Percentiles rank a stretch among this genome's conserved stretches.
Conservation (phyloP, 2,888 invertebrate genomes). For the Oligia fasciuncula region DNA sequence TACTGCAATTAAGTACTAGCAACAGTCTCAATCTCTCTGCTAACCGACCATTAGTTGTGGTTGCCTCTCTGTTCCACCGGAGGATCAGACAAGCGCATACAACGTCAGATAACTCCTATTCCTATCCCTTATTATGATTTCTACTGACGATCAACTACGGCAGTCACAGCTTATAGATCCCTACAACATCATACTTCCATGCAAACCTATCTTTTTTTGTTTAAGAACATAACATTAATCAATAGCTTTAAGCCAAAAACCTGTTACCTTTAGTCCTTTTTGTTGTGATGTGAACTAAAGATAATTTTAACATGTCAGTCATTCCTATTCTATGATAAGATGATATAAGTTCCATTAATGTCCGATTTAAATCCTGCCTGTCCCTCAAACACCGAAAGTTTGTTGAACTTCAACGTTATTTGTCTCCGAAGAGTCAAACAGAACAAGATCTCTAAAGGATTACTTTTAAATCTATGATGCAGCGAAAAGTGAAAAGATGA, state of each 20-base stretch:
- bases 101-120: not conserved
- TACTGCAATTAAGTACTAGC: conserved; percentile 1
- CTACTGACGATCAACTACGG: not conserved
- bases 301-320: conserved; percentile 4
- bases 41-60: not conserved
- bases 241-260: not conserved
- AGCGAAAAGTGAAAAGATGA: conserved; percentile 2
- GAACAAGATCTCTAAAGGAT: conserved; percentile 20
- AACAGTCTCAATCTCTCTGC: conserved; percentile 16
- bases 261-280: not conserved
- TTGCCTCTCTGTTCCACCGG: not conserved
- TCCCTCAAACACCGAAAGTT: not conserved
- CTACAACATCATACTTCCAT: conserved; percentile 1
- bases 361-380: conserved; percentile 19
- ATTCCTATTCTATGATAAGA: not conserved
- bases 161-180: not conserved
- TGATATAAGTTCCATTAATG: conserved; percentile 19
- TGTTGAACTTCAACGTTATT: not conserved
- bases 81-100: not conserved
- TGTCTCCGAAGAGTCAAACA: not conserved
- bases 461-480: conserved; percentile 37
- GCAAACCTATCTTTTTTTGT: conserved; percentile 10
- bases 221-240: not conserved
- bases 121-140: not conserved
- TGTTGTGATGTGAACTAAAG: not conserved